These are phyloP conservation scores for Drosophila birchii DNA, from an alignment of 2,888 invertebrate species.

Conservation along the genomic window DNA sequence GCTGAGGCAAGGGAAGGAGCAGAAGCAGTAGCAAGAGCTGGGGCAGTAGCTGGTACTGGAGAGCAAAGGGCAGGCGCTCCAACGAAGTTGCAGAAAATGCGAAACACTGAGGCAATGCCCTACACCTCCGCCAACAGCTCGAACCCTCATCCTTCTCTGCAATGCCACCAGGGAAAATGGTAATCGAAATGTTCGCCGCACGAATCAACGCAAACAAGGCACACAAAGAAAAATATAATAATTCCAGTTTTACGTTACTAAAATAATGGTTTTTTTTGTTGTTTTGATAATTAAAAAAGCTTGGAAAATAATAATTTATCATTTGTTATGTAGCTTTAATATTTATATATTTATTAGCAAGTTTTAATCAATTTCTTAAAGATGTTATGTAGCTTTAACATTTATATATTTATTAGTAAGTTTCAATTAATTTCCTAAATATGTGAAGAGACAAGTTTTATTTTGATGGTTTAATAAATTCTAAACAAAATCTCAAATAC, in stretches of 20 bases:
- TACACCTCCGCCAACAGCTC: not conserved
- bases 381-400: not conserved
- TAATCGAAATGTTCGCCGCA: conserved; percentile 73
- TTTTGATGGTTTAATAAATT: not conserved
- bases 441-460: too few species aligned
- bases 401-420: not conserved
- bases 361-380: not conserved
- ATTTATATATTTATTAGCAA: not conserved
- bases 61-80: conserved; percentile 37
- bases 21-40: conserved; percentile 2
- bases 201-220: conserved; percentile 54
- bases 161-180: conserved; percentile 60
- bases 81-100: conserved; percentile 67
- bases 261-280: not conserved
- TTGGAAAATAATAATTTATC: not conserved
- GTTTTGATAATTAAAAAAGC: not conserved
- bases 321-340: not conserved
- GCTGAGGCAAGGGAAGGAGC: not conserved
- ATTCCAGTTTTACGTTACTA: too few species aligned
- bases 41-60: not conserved
- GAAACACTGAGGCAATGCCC: conserved; percentile 58
- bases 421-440: not conserved
- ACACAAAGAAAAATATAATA: conserved; percentile 4
- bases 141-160: conserved; percentile 1
- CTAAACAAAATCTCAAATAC: not conserved